Evolutionary conservation across 2,797 vertebrate species (phyloP), one percentile per base, ranked within the genome.

Genomic region (Rhincodon typus): DNA sequence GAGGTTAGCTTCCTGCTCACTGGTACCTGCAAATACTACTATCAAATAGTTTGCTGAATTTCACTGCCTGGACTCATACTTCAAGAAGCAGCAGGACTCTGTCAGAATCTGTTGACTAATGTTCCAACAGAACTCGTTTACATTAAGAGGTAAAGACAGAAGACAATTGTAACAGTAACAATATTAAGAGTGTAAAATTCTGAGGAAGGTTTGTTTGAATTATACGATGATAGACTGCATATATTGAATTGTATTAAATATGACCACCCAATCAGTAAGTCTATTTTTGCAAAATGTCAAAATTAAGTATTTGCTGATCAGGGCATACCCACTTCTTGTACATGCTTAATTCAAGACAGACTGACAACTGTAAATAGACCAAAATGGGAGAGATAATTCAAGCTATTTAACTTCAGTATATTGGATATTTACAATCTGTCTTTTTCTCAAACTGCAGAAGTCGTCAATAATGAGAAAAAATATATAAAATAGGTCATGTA

Each of bases 281-380:
- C 19, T 10, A 62, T 66, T 21, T 66, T 91, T 91, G 1, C 30
- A 57, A 84, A 91, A 91, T 66, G 88, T 34, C 88, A 91, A 27
- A n/a, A 21, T 93, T 93, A 12, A 93, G n/a, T 67, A 93, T 93
- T 93, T 93, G 62, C 34, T 69, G 62, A 42, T 93, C 42, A 69
- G 62, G 23, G n/a, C 19, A 27, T 25, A 42, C n/a, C 19, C 62
- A 93, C 8, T 93, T 93, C 90, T 50, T 93, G 21, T 25, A 38
- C 19, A n/a, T 66, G 30, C 17, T 90, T 91, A 66, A 93, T 93
- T 93, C 62, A 5, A 69, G 90, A 93, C 62, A 93, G 62, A 42
- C 67, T 93, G 90, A 67, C n/a, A 93, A 93, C 67, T 69, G 67
- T 69, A 93, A 42, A 67, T 93, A 66, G 8, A 13, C 90, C 62